Evolutionary conservation across 2,888 invertebrate species (phyloP), one percentile per base, ranked within the genome.

Genomic region (Drosophila dives): DNA sequence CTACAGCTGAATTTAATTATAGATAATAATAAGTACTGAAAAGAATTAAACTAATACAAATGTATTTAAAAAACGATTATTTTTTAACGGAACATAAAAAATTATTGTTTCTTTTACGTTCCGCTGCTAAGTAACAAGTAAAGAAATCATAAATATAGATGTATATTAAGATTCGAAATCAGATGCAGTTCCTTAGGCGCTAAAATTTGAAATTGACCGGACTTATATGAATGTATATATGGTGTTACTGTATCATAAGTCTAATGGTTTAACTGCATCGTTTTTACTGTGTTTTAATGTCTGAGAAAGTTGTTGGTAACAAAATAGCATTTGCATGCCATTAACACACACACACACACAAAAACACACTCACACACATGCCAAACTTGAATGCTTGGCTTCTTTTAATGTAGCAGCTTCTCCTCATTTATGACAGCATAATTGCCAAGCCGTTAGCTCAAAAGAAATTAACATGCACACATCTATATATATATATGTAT

Each of bases 341-440:
- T 76, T 77, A 79, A 20, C 45, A 42, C 42, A 26, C 26, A 26
- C n/a, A n/a, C 26, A 26, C 29, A 29, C 29, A 29, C 7, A 29
- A 29, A 11, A 11, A n/a, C 40, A 42, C 42, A 34, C 34, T 12
- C 4, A 4, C 34, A n/a, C n/a, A 42, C 12, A 45, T 23, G 45
- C 23, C 40, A 48, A 60, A 58, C 69, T 73, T 74, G 72, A 88
- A 85, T 83, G 77, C 68, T 72, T 82, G 54, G 60, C 60, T 76
- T 76, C 59, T 64, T 70, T 68, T 69, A 74, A 67, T 67, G 79
- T 75, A 54, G 75, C 51, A 53, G 76, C 64, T 68, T 63, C 72
- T 36, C 62, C 59, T 38, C 83, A 66, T 74, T 83, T 83, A 88
- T 83, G 83, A 86, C 86, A 82, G 64, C 74, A 72, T 80, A 88